Percentiles rank a stretch among this genome's conserved stretches.
These are phyloP conservation scores for Nesometra sesokonis DNA, from an alignment of 35 echinoderm and acorn worm genomes.

Conservation along the genomic window DNA sequence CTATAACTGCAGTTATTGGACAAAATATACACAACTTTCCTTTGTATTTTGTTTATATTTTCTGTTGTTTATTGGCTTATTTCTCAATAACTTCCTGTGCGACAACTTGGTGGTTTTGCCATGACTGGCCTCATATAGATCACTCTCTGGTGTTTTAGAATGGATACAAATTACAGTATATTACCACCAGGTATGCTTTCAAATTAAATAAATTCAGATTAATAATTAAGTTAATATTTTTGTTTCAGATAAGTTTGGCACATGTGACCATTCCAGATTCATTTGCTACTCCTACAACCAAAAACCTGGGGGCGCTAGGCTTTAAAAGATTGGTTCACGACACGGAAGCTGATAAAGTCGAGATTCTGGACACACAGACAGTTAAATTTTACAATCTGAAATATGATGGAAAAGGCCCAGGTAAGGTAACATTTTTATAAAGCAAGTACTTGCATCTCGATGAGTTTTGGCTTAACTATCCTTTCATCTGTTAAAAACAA, in stretches of 20 bases:
- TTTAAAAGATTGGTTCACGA: slow-evolving; percentile 31
- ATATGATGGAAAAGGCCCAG: slow-evolving; percentile 81
- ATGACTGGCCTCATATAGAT: no score
- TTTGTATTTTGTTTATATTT: no score
- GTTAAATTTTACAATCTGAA: slow-evolving; percentile 44
- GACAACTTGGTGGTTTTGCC: no score
- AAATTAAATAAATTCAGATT: no score
- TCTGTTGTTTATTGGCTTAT: no score
- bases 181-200: no score
- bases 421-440: slow-evolving; percentile 17
- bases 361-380: slow-evolving; percentile 42
- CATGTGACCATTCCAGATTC: slow-evolving; percentile 5
- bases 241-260: slow-evolving; percentile 39
- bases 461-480: neutral
- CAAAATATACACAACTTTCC: no score
- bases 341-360: slow-evolving; percentile 27
- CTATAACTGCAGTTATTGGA: no score
- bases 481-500: neutral
- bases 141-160: no score
- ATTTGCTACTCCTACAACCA: slow-evolving; percentile 14
- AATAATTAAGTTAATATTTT: neutral
- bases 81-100: no score
- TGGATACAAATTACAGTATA: no score
- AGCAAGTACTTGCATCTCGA: neutral
- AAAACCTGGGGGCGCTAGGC: slow-evolving; percentile 24